Evolutionary conservation across 1,140 invertebrate species (phyloP).

Genomic region (Drosophila pachea): DNA sequence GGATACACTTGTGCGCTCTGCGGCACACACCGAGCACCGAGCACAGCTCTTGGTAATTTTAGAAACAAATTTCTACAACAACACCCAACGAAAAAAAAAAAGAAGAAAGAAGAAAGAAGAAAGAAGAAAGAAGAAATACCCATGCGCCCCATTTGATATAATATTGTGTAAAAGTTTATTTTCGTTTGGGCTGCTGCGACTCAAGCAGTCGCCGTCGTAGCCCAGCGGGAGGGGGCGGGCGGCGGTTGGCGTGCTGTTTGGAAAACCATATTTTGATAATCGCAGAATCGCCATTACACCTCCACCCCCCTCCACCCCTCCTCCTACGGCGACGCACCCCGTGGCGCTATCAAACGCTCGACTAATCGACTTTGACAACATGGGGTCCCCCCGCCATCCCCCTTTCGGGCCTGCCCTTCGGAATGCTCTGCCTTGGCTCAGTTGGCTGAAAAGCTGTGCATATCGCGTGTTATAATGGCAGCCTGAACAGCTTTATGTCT

Average conservation of each 20-base stretch:
- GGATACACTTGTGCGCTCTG: conserved; percentile 22
- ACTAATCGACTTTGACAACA: conserved; percentile 62
- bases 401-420: neutral
- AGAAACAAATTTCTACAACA: neutral
- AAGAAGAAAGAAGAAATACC: neutral
- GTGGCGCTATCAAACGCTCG: conserved; percentile 26
- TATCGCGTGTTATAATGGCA: conserved; percentile 28
- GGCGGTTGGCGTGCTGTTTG: neutral
- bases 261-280: conserved; percentile 54
- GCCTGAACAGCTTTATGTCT: conserved; percentile 51
- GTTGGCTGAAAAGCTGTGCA: conserved; percentile 22
- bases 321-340: neutral
- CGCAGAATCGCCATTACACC: conserved; percentile 22
- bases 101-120: no score
- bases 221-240: conserved; percentile 4
- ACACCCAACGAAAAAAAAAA: no score
- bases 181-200: conserved; percentile 43
- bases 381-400: conserved; percentile 37
- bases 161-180: conserved; percentile 73
- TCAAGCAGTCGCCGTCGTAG: neutral
- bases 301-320: conserved; percentile 13
- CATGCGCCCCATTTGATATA: conserved; percentile 63
- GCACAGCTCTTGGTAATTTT: neutral
- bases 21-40: neutral
- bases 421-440: conserved; percentile 11